These are phyloP conservation scores for Umimayanthus kanabou DNA, from an alignment of 92 coral and sea anemone genomes.

Conservation along the genomic window DNA sequence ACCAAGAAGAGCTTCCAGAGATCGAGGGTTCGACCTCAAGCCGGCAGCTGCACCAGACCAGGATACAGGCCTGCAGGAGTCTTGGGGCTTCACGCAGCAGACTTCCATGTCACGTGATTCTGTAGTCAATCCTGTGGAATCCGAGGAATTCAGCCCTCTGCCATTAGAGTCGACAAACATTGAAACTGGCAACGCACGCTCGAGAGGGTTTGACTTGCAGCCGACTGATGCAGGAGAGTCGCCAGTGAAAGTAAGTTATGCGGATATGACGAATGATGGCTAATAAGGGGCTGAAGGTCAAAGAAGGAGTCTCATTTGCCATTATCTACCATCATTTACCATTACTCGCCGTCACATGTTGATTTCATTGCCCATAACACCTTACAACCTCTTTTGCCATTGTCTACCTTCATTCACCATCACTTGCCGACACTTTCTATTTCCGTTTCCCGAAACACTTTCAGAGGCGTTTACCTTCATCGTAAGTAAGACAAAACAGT, in stretches of 20 bases:
- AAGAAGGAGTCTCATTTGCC: too few species aligned
- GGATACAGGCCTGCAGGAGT: neutral
- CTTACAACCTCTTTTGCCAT: too few species aligned
- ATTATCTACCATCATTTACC: too few species aligned
- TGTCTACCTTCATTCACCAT: too few species aligned
- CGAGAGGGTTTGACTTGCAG: conserved; percentile 48
- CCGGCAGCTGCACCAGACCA: conserved; percentile 6
- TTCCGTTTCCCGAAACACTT: too few species aligned
- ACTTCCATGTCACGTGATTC: neutral
- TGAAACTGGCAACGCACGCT: conserved; percentile 6
- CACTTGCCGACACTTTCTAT: too few species aligned
- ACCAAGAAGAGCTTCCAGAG: neutral
- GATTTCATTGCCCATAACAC: too few species aligned
- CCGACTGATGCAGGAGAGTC: conserved; percentile 38
- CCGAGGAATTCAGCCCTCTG: conserved; percentile 21
- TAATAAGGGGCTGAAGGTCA: too few species aligned
- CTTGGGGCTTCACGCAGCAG: neutral
- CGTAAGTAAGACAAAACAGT: too few species aligned
- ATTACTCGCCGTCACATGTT: too few species aligned
- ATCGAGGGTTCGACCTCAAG: conserved; percentile 47
- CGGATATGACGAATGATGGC: too few species aligned
- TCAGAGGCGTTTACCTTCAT: too few species aligned
- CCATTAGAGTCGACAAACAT: conserved; percentile 38
- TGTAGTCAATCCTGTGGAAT: conserved; percentile 1
- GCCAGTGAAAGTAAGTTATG: conserved; percentile 14